These are phyloP conservation scores for Zosterops hypoxanthus DNA, from an alignment of 2,113 vertebrate species.

Conservation along the genomic window DNA sequence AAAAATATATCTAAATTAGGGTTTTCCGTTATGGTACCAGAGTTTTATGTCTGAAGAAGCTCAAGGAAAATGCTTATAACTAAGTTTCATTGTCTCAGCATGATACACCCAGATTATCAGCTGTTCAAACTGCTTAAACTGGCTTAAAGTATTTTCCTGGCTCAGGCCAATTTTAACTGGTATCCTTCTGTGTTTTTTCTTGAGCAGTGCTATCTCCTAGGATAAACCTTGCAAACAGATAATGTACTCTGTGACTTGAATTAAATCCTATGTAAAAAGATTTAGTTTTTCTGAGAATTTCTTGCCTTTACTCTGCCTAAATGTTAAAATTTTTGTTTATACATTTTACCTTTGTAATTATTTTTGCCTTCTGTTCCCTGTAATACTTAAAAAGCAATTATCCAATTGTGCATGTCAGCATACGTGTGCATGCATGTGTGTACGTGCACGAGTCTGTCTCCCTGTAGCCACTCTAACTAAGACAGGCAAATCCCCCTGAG, in stretches of 20 bases:
- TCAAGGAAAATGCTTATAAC: not conserved
- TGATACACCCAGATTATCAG: not conserved
- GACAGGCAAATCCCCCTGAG: not conserved
- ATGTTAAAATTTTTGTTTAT: not conserved
- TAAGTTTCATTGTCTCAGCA: not conserved
- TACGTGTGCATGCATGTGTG: rapidly evolving
- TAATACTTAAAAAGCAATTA: not conserved
- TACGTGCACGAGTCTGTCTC: not conserved
- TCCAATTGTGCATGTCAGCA: rapidly evolving
- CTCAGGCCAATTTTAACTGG: not conserved
- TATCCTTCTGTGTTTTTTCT: not conserved
- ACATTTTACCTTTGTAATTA: not conserved
- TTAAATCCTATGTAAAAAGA: not conserved
- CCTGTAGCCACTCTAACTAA: not conserved
- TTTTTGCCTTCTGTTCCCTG: not conserved
- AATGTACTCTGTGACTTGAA: not conserved
- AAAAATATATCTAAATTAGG: not conserved
- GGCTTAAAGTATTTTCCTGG: not conserved
- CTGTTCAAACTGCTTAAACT: not conserved
- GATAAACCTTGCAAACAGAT: not conserved
- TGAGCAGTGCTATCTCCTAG: not conserved
- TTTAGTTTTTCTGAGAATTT: not conserved
- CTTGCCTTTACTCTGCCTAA: not conserved
- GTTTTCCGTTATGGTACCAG: not conserved
- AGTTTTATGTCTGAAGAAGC: not conserved